Evolutionary conservation across 2,113 vertebrate genomes (phyloP), one percentile per base, ranked within the genome.

Genomic region (Clarias gariepinus): DNA sequence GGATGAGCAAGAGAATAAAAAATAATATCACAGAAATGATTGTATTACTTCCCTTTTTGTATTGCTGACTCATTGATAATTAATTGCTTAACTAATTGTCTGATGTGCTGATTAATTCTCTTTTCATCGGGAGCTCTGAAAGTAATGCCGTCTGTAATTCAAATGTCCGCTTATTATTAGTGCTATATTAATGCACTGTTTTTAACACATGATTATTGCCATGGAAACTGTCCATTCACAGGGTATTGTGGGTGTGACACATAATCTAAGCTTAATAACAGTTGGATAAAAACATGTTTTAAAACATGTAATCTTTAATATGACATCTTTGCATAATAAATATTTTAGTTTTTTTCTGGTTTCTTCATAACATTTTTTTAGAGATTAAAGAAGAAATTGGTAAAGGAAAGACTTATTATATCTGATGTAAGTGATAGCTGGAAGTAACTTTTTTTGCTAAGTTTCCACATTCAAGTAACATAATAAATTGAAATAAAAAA

Each of bases 1-100:
- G 33, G 47, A 88, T 47, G 25, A 66, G 28, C 33, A n/a, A 71
- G 30, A 33, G n/a, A 60, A 55, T 79, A 18, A n/a, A 68, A 63
- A 33, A 81, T 33, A 53, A 87, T 83, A 28, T 61, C 19, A 41
- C 69, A 66, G 12, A 76, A 58, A 69, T 8, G 23, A 66, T 81
- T n/a, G 36, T 52, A 73, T 33, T 25, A n/a, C 33, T 63, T 85
- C 60, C 12, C 21, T 8, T 33, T 78, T 23, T 80, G 3, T 53
- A 15, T 53, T 66, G 8, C 53, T 4, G 61, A 68, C 41, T 80
- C 19, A 80, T 30, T 64, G 58, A 61, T 23, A 53, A 57, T 86
- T 69, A 61, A 41, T 68, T 47, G 30, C 41, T 61, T 60, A 58
- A 85, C 36, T 52, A 13, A 33, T 19, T 57, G 7, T 79, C 3